Evolutionary conservation across 1,140 invertebrate species (phyloP).

Genomic region (Tetramorium parvispinum): DNA sequence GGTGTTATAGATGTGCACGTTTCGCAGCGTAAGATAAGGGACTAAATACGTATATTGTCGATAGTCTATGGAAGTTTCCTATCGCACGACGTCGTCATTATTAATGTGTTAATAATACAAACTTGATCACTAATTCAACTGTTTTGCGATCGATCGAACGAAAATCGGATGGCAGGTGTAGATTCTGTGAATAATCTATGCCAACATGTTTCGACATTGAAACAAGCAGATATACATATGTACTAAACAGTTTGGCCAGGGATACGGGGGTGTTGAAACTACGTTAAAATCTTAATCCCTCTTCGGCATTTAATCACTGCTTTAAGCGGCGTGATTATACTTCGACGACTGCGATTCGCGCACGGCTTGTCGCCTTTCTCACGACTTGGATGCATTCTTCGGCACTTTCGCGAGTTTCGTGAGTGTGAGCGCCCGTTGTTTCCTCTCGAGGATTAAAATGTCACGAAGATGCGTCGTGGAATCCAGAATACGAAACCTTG

Average conservation of each 20-base stretch:
- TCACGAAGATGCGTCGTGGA: neutral
- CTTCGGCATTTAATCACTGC: conserved; percentile 27
- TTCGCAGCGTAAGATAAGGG: neutral
- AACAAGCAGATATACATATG: neutral
- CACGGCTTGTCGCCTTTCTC: conserved; percentile 5
- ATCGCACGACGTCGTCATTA: neutral
- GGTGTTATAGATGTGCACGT: neutral
- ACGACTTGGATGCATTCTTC: neutral
- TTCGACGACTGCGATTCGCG: neutral
- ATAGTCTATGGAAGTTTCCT: conserved; percentile 5
- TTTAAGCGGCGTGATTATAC: conserved; percentile 22
- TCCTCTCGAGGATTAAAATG: conserved; percentile 25
- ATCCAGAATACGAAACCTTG: neutral
- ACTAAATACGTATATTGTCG: neutral
- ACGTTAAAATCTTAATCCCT: conserved; percentile 31
- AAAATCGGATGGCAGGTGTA: neutral
- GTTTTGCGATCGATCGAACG: neutral
- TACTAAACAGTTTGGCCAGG: neutral
- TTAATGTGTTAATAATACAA: conserved; percentile 26
- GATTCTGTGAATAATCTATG: conserved; percentile 13
- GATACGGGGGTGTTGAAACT: neutral
- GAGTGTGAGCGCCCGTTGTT: neutral
- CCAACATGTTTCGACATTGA: neutral
- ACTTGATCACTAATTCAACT: conserved; percentile 11
- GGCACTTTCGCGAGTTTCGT: conserved; percentile 3